A percentile compares a stretch with the other conserved stretches of the same genome.
Evolutionary conservation across 1,140 invertebrate species (phyloP).

Genomic region (Microvelia longipes): DNA sequence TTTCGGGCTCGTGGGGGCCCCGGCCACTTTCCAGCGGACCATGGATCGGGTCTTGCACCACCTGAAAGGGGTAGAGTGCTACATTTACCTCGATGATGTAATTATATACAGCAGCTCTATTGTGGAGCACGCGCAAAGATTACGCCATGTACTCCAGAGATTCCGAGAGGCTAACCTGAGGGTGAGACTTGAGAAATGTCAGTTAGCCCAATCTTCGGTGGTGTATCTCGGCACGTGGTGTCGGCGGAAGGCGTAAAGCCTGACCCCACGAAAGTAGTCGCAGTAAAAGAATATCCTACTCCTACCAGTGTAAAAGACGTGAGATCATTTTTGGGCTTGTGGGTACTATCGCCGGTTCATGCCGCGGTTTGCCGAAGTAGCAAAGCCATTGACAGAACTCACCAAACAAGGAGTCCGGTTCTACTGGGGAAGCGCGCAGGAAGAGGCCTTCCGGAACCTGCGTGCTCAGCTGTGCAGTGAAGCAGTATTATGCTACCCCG

Average conservation of each 20-base stretch:
- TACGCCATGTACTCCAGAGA: slow-evolving; percentile 27
- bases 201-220: slow-evolving; percentile 31
- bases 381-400: slow-evolving; percentile 27
- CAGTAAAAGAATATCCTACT: background rate
- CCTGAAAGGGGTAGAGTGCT: slow-evolving; percentile 22
- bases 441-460: background rate
- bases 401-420: slow-evolving; percentile 21
- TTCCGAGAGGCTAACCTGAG: slow-evolving; percentile 29
- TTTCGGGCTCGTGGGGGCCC: slow-evolving; percentile 16
- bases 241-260: slow-evolving; percentile 29
- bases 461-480: slow-evolving; percentile 4
- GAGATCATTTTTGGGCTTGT: slow-evolving; percentile 31
- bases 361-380: slow-evolving; percentile 24
- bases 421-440: background rate
- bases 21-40: slow-evolving; percentile 15
- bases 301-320: slow-evolving; percentile 23
- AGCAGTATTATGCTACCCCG: too few species aligned
- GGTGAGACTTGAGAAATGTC: slow-evolving; percentile 32
- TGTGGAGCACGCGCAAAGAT: slow-evolving; percentile 21
- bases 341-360: slow-evolving; percentile 33
- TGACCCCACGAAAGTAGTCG: slow-evolving; percentile 26
- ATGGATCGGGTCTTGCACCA: slow-evolving; percentile 28
- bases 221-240: slow-evolving; percentile 30
- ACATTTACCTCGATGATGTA: slow-evolving; percentile 32
- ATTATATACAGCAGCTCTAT: slow-evolving; percentile 28